Conservation (phyloP, 2,888 invertebrate genomes). For the Noctua janthina region DNA sequence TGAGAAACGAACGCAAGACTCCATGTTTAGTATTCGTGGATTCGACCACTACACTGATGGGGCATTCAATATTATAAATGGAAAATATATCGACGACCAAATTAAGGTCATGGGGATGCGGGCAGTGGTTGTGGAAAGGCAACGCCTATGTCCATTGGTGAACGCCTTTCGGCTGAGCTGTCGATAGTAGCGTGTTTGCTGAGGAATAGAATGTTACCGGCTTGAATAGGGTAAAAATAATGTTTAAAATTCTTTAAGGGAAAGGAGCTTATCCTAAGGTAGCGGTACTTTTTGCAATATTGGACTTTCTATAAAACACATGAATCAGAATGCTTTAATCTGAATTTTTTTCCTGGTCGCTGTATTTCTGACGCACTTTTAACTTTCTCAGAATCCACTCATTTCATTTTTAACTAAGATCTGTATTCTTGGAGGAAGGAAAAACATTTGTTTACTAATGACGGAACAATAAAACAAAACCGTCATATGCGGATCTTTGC, state of each 20-base stretch:
- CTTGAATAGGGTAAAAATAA: neutral
- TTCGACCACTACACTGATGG: neutral
- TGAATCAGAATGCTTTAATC: neutral
- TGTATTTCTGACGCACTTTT: conserved; percentile 17
- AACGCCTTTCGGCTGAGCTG: neutral
- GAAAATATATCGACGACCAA: neutral
- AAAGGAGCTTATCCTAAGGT: neutral
- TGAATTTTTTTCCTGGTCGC: neutral
- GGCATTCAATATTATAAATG: neutral
- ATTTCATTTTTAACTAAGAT: conserved; percentile 4
- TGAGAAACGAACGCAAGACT: neutral
- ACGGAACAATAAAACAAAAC: neutral
- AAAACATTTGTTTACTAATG: neutral
- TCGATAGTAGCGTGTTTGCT: neutral
- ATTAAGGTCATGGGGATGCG: neutral
- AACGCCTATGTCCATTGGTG: neutral
- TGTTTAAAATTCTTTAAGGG: neutral
- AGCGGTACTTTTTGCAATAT: neutral
- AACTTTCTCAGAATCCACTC: conserved; percentile 7
- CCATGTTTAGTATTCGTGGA: neutral
- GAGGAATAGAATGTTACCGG: neutral
- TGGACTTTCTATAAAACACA: neutral
- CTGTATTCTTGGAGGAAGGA: conserved; percentile 7
- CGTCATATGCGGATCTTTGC: conserved; percentile 16
- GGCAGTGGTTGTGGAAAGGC: neutral